A percentile compares a stretch with the other conserved stretches of the same genome.
Evolutionary conservation across 1,140 invertebrate genomes (phyloP).

Genomic region (Schlechtendalia chinensis): DNA sequence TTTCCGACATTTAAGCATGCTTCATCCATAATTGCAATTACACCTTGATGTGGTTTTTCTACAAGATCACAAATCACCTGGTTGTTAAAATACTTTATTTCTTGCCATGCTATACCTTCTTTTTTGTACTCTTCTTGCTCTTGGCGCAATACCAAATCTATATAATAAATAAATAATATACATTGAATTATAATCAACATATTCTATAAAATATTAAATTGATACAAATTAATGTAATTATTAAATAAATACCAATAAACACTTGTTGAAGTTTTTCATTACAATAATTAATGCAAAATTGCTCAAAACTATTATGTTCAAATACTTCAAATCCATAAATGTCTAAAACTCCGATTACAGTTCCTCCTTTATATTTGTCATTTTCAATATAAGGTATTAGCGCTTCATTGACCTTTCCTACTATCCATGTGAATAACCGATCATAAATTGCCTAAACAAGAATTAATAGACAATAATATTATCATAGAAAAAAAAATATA

Average conservation of each 20-base stretch:
- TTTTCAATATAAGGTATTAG: conserved; percentile 61
- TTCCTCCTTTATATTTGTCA: conserved; percentile 64
- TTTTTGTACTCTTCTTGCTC: conserved; percentile 92
- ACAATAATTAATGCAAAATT: conserved; percentile 96
- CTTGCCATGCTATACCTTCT: conserved; percentile 90
- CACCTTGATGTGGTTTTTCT: conserved; percentile 83
- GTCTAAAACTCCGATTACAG: conserved; percentile 91
- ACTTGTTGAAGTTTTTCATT: conserved; percentile 96
- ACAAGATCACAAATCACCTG: conserved; percentile 92
- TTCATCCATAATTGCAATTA: conserved; percentile 91
- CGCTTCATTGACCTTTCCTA: conserved; percentile 81
- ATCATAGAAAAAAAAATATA: background rate
- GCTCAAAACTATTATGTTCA: conserved; percentile 91
- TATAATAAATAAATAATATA: conserved; percentile 52
- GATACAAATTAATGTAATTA: background rate
- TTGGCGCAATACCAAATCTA: conserved; percentile 90
- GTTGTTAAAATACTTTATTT: conserved; percentile 90
- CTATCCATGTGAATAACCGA: conserved; percentile 88
- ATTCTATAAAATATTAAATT: too few species aligned
- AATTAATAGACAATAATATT: conserved; percentile 33
- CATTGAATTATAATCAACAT: too few species aligned
- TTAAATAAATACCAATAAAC: conserved; percentile 76
- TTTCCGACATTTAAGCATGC: conserved; percentile 92
- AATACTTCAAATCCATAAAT: conserved; percentile 99
- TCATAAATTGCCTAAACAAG: conserved; percentile 80